Evolutionary conservation across 2,888 invertebrate genomes (phyloP).

Genomic region (Morpho helenor): DNA sequence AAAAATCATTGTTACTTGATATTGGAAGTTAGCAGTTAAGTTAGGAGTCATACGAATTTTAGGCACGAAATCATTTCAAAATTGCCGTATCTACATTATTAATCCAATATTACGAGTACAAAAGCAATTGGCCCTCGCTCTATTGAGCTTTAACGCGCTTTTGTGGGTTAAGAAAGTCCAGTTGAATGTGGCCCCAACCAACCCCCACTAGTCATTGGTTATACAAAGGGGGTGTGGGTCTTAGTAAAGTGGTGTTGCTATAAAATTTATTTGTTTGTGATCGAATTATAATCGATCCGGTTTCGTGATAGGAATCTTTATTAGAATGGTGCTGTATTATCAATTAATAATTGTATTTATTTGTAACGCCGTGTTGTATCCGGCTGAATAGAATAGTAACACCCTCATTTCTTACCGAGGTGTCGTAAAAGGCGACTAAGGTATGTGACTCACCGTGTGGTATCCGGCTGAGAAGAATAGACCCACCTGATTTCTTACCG

Average conservation of each 20-base stretch:
- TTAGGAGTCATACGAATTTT: neutral
- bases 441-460: too few species aligned
- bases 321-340: conserved; percentile 24
- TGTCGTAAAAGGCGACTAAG: too few species aligned
- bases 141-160: conserved; percentile 70
- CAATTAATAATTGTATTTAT: conserved; percentile 26
- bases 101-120: conserved; percentile 30
- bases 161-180: conserved; percentile 66
- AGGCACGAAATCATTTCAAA: neutral
- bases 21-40: too few species aligned
- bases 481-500: too few species aligned
- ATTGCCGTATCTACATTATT: conserved; percentile 21
- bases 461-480: too few species aligned
- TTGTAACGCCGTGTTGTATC: too few species aligned
- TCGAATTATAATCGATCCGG: conserved; percentile 68
- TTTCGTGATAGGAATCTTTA: conserved; percentile 51
- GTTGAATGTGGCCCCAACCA: conserved; percentile 35
- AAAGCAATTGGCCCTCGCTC: conserved; percentile 48
- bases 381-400: too few species aligned
- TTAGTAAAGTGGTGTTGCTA: conserved; percentile 23
- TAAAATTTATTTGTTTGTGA: conserved; percentile 67
- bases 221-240: conserved; percentile 30
- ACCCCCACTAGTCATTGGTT: conserved; percentile 26
- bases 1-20: too few species aligned
- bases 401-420: too few species aligned